Conservation (phyloP, 2,113 vertebrate species). For the Caloenas nicobarica region DNA sequence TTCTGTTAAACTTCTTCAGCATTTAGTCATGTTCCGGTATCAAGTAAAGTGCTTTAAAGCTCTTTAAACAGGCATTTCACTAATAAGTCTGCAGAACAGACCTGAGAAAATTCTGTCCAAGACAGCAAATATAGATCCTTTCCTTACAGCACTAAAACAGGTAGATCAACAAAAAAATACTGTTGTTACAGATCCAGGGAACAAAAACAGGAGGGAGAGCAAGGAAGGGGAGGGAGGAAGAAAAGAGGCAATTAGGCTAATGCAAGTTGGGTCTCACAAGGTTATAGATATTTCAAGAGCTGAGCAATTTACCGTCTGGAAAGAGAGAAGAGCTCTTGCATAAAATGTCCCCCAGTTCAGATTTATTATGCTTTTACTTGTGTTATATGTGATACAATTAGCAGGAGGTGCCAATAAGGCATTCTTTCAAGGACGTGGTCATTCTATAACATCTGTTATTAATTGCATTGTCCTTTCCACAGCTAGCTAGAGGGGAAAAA, state of each 20-base stretch:
- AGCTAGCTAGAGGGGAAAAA: constrained; percentile 80
- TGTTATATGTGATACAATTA: constrained; percentile 97
- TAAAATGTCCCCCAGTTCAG: constrained; percentile 87
- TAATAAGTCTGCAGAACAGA: not conserved
- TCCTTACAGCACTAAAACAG: not conserved
- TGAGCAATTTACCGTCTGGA: constrained; percentile 92
- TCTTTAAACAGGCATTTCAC: constrained; percentile 29
- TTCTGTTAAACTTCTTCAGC: constrained; percentile 12
- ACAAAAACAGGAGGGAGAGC: not conserved
- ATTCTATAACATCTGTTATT: constrained; percentile 94
- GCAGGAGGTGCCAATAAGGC: constrained; percentile 90
- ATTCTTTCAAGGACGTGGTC: constrained; percentile 91
- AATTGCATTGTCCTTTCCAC: constrained; percentile 88
- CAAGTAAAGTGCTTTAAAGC: constrained; percentile 2
- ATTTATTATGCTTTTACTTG: constrained; percentile 99
- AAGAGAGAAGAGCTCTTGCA: constrained; percentile 88
- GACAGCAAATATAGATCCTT: constrained; percentile 12
- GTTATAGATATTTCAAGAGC: constrained; percentile 98
- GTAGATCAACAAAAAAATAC: not conserved
- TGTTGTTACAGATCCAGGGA: not conserved
- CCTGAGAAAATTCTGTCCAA: not conserved
- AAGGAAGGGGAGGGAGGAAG: not conserved
- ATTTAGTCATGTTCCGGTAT: constrained; percentile 1
- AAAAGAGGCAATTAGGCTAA: constrained; percentile 95
- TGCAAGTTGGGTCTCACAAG: constrained; percentile 91